Conservation (phyloP, 92 coral and sea anemone genomes). For the Isaurus tuberculatus region DNA sequence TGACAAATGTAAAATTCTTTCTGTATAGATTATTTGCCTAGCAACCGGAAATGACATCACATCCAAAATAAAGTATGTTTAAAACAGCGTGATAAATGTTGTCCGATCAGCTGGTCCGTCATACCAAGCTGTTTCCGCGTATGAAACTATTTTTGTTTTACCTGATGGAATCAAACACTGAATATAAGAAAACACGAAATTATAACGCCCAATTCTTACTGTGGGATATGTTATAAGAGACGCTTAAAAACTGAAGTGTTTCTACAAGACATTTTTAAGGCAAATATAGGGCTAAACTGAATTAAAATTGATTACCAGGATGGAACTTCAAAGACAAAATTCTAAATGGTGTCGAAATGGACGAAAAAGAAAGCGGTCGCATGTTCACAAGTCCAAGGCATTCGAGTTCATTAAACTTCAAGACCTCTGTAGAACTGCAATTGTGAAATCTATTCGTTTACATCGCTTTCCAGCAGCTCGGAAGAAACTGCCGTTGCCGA, state of each 20-base stretch:
- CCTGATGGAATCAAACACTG: constrained; percentile 44
- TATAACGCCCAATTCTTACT: constrained; percentile 22
- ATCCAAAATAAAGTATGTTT: constrained; percentile 35
- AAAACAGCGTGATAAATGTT: constrained; percentile 15
- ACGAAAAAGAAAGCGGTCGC: constrained; percentile 37
- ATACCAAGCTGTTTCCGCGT: constrained; percentile 45
- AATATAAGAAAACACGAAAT: constrained; percentile 39
- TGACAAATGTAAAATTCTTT: background rate
- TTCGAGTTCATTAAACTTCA: constrained; percentile 31
- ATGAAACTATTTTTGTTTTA: constrained; percentile 41
- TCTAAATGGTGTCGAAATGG: constrained; percentile 38
- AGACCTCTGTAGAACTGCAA: constrained; percentile 60
- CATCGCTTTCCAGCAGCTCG: constrained; percentile 57
- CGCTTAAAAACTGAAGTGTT: background rate
- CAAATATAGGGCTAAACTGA: background rate
- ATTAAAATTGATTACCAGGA: background rate
- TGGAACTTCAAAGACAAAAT: constrained; percentile 31
- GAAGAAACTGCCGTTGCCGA: constrained; percentile 67
- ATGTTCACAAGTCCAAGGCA: background rate
- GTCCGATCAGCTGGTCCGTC: constrained; percentile 28
- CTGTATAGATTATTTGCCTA: constrained; percentile 6
- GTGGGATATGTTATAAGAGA: background rate
- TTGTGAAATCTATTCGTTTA: constrained; percentile 51
- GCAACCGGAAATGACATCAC: constrained; percentile 77
- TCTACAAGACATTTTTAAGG: background rate